Percentiles rank a stretch among this genome's conserved stretches.
Conservation (phyloP, 2,113 vertebrate species). For the Corythornis cristatus region DNA sequence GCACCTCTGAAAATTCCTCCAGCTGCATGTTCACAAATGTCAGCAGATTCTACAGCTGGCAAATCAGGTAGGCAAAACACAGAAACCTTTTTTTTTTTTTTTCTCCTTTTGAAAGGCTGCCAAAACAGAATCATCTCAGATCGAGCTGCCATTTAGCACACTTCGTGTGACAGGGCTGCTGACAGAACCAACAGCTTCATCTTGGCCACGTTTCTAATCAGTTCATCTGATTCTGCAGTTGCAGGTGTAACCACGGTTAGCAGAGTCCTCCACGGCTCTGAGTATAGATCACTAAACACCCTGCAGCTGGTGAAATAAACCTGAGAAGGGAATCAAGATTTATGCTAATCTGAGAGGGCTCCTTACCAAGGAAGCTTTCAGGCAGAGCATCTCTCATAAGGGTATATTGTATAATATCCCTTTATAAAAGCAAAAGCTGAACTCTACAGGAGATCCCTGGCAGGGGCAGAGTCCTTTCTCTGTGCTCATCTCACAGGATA, state of each 20-base stretch:
- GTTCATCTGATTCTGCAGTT: conserved; percentile 10
- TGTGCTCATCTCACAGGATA: background rate
- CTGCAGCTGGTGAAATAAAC: conserved; percentile 18
- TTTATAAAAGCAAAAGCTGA: background rate
- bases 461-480: background rate
- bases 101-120: conserved; percentile 55
- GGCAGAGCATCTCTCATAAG: background rate
- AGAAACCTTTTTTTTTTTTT: background rate
- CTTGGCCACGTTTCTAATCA: background rate
- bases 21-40: conserved; percentile 56
- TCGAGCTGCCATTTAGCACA: conserved; percentile 62
- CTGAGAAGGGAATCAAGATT: conserved; percentile 7
- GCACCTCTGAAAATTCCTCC: conserved; percentile 20
- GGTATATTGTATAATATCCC: background rate
- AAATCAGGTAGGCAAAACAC: conserved; percentile 74
- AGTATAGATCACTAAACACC: conserved; percentile 29
- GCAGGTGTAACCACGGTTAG: background rate
- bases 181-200: conserved; percentile 31
- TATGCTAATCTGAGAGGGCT: conserved; percentile 33
- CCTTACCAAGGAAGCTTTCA: conserved; percentile 19
- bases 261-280: background rate
- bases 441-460: background rate
- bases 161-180: conserved; percentile 51
- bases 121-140: conserved; percentile 64
- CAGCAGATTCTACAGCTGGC: conserved; percentile 61